phyloP scores from a whole-genome alignment of 2,888 invertebrate species.

The Trichopoda pennipes region DNA sequence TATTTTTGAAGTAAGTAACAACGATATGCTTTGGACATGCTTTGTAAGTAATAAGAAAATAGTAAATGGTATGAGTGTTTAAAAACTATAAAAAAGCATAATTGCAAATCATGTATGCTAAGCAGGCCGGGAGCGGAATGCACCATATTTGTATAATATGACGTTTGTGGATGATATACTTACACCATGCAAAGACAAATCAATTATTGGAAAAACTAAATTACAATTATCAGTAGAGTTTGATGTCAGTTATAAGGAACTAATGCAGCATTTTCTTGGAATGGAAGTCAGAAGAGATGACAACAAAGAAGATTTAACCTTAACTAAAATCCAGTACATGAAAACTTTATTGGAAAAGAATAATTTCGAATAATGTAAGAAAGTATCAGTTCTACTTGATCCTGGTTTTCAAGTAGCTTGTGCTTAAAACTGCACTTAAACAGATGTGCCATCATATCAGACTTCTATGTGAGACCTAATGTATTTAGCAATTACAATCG shows the following conservation, averaged over 20 bases:
- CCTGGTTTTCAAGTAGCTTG: constrained; percentile 28
- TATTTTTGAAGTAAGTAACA: too few relatives aligned
- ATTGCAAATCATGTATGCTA: too few relatives aligned
- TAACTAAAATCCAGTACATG: constrained; percentile 5
- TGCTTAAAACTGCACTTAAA: background rate
- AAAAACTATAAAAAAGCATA: too few relatives aligned
- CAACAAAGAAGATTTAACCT: constrained; percentile 15
- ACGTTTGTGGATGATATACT: constrained; percentile 40
- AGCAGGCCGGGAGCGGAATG: too few relatives aligned
- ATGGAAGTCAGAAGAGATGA: background rate
- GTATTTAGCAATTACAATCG: constrained; percentile 22
- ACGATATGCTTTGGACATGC: too few relatives aligned
- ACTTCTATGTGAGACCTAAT: background rate
- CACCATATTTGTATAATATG: too few relatives aligned
- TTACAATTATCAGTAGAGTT: constrained; percentile 42
- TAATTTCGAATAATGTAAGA: constrained; percentile 19
- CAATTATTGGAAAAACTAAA: constrained; percentile 47
- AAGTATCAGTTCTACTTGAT: constrained; percentile 20
- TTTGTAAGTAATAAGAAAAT: too few relatives aligned
- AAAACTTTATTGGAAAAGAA: background rate
- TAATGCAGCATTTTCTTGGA: constrained; percentile 15
- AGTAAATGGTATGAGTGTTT: too few relatives aligned
- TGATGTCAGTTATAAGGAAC: constrained; percentile 47
- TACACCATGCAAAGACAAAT: constrained; percentile 51
- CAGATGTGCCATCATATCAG: background rate